Evolutionary conservation across 2,113 vertebrate species (phyloP), one percentile per base, ranked within the genome.

Genomic region (Phocoena sinus): DNA sequence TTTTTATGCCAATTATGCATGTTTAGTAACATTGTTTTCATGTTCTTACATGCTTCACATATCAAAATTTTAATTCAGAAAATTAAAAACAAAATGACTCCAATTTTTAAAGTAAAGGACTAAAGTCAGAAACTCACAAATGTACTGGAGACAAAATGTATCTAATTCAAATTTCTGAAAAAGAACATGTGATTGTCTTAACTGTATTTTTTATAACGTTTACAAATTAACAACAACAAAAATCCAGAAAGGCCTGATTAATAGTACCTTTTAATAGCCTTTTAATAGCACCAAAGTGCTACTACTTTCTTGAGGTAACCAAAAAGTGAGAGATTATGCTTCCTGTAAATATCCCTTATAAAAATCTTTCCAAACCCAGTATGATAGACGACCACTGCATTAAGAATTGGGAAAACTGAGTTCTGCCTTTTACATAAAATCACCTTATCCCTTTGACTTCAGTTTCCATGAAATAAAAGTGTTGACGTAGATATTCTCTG

Each of bases 151-250:
- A 74, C 26, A 80, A 96, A 82, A 86, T 93, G 7, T 2, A 94
- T 4, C 17, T 33, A 77, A 62, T 89, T 76, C 28, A 36, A 70
- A 71, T 83, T 91, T 36, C 23, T 82, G 53, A 28, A n/a, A 28
- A 33, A 58, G 25, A 74, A 18, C 13, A 82, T 2, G 18, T 41
- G 18, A 56, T 73, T 38, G 81, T 38, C 71, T 70, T n/a, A 65
- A 83, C 41, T 94, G 90, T 58, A 44, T n/a, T 73, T 86, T 86
- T 88, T 65, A 50, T 70, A n/a, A 95, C 26, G 7, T 94, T 94
- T 81, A 21, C 58, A 96, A 65, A 8, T 71, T 2, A 93, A 94
- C 47, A 80, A 33, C 28, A 76, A 80, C n/a, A 93, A 71, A 79
- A 79, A 18, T 83, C 21, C 26, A 87, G 41, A 23, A 92, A 33